Evolutionary conservation across 2,113 vertebrate species (phyloP).

Genomic region (Xenus cinereus): DNA sequence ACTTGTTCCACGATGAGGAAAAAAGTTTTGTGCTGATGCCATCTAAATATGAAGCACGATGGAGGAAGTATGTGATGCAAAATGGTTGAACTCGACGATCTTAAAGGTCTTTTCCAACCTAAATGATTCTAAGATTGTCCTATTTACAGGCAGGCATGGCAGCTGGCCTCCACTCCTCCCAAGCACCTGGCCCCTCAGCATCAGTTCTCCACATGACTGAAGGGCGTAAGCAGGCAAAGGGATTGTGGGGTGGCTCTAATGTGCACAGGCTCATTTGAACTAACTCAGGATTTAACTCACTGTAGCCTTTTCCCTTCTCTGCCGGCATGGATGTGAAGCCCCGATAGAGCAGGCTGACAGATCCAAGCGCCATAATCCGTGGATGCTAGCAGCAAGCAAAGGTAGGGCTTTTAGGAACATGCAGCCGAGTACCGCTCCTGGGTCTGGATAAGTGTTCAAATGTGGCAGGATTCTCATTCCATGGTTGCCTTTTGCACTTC

Average conservation of each 20-base stretch:
- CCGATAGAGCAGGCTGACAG: not conserved
- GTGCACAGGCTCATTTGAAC: not conserved
- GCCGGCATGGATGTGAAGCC: not conserved
- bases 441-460: not conserved
- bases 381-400: not conserved
- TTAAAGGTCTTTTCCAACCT: not conserved
- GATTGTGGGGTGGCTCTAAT: not conserved
- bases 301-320: not conserved
- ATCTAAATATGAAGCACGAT: not conserved
- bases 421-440: not conserved
- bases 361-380: not conserved
- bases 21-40: rapidly evolving
- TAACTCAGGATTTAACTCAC: not conserved
- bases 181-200: rapidly evolving
- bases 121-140: not conserved
- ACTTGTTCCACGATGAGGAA: rapidly evolving
- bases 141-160: not conserved
- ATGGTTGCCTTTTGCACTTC: not conserved
- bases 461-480: not conserved
- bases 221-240: not conserved
- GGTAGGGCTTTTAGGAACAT: not conserved
- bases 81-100: not conserved
- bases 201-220: not conserved
- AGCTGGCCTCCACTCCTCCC: not conserved
- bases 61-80: not conserved